Evolutionary conservation across 2,113 vertebrate species (phyloP).

Genomic region (Xenopus borealis): DNA sequence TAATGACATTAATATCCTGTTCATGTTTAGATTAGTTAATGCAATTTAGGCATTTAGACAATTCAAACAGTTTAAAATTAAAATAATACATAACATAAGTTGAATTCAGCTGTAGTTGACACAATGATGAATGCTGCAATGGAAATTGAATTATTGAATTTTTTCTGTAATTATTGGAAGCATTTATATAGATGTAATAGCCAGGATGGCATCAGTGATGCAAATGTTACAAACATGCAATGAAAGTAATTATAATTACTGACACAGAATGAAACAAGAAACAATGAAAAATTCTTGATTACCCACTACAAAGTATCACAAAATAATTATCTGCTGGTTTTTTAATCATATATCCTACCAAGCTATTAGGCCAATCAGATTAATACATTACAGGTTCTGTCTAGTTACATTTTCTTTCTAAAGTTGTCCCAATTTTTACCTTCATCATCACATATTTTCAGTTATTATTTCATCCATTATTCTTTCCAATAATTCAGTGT

Average conservation of each 20-base stretch:
- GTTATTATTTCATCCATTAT: too few relatives aligned
- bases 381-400: neutral
- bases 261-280: neutral
- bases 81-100: too few relatives aligned
- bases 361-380: slow-evolving; percentile 2
- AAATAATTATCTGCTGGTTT: neutral
- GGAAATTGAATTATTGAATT: neutral
- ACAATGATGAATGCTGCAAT: neutral
- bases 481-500: too few relatives aligned
- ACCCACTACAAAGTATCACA: neutral
- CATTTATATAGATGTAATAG: slow-evolving; percentile 17
- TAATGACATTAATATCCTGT: too few relatives aligned
- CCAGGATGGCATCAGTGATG: neutral
- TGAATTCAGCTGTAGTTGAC: too few relatives aligned
- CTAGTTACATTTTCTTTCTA: neutral
- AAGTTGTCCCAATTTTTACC: neutral
- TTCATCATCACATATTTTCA: neutral
- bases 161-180: slow-evolving; percentile 3
- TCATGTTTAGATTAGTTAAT: too few relatives aligned
- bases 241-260: neutral
- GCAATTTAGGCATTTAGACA: too few relatives aligned
- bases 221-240: slow-evolving; percentile 4
- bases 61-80: too few relatives aligned
- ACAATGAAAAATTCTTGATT: slow-evolving; percentile 6
- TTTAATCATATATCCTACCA: neutral